These are phyloP conservation scores for Ptilodon capucinus DNA, from an alignment of 2,888 invertebrate species.

Conservation along the genomic window DNA sequence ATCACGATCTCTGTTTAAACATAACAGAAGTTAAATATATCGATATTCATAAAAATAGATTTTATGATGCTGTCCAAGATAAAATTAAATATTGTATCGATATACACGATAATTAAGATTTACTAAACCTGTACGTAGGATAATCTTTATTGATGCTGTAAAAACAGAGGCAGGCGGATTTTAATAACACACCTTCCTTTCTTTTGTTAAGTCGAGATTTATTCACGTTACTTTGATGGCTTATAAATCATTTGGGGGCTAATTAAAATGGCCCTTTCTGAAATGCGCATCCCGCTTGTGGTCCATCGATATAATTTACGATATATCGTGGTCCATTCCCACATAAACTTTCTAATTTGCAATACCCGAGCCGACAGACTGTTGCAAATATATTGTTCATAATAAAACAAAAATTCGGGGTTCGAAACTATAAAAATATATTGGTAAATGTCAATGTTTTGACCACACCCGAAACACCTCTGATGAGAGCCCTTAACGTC, in stretches of 20 bases:
- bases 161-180: constrained; percentile 23
- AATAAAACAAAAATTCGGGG: constrained; percentile 72
- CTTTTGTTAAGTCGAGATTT: constrained; percentile 51
- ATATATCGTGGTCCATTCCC: constrained; percentile 62
- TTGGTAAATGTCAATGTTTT: constrained; percentile 67
- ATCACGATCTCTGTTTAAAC: constrained; percentile 72
- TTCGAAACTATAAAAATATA: constrained; percentile 72
- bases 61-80: neutral
- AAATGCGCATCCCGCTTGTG: constrained; percentile 50
- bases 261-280: constrained; percentile 72
- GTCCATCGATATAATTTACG: constrained; percentile 75
- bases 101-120: neutral
- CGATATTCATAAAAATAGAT: constrained; percentile 34
- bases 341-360: constrained; percentile 80
- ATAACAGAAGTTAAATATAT: constrained; percentile 53
- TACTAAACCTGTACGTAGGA: neutral
- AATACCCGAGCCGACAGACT: constrained; percentile 46
- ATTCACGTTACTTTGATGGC: constrained; percentile 60
- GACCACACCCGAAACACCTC: constrained; percentile 70
- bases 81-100: neutral
- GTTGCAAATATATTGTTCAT: constrained; percentile 65
- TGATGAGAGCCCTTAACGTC: constrained; percentile 69
- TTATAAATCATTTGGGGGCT: constrained; percentile 70
- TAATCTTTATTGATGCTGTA: constrained; percentile 7
- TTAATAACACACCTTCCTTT: constrained; percentile 25